phyloP scores from a whole-genome alignment of 2,888 invertebrate genomes.

The Xylota segnis region DNA sequence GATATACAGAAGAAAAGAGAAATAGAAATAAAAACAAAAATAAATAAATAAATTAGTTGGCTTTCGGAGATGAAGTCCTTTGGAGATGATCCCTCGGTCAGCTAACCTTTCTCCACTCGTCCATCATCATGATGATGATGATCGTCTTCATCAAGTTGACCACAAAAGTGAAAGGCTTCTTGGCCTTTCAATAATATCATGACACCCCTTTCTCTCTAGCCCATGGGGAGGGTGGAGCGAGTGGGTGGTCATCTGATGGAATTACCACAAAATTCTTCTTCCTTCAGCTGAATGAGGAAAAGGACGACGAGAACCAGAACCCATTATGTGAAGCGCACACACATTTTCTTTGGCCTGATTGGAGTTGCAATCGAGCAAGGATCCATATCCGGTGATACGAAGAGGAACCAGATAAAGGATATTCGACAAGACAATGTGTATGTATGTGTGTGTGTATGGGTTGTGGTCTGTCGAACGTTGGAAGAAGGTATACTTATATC shows the following conservation, averaged over 20 bases:
- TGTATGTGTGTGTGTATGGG: conserved; percentile 8
- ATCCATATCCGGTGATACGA: conserved; percentile 68
- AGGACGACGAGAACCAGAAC: conserved; percentile 1
- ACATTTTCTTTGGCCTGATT: conserved; percentile 59
- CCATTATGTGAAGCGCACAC: conserved; percentile 46
- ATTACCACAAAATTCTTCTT: conserved; percentile 70
- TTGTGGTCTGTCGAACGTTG: conserved; percentile 27
- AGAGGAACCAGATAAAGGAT: conserved; percentile 68
- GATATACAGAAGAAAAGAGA: background rate
- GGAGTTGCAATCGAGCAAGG: conserved; percentile 66
- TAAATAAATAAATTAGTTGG: conserved; percentile 67
- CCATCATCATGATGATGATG: conserved; percentile 50
- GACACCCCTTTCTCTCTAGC: conserved; percentile 56
- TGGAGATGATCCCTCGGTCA: conserved; percentile 19
- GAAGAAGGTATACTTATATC: conserved; percentile 10
- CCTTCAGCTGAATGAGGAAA: conserved; percentile 3
- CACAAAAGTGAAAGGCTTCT: conserved; percentile 76
- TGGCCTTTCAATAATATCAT: conserved; percentile 70
- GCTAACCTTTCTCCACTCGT: conserved; percentile 12
- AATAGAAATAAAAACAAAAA: conserved; percentile 14
- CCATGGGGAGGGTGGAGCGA: too few relatives aligned
- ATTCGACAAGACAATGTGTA: conserved; percentile 71
- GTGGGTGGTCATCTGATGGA: conserved; percentile 69
- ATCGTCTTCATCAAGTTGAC: conserved; percentile 64
- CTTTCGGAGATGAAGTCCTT: conserved; percentile 62